Evolutionary conservation across 2,888 invertebrate genomes (phyloP).

Genomic region (Ephialtes manifestator): DNA sequence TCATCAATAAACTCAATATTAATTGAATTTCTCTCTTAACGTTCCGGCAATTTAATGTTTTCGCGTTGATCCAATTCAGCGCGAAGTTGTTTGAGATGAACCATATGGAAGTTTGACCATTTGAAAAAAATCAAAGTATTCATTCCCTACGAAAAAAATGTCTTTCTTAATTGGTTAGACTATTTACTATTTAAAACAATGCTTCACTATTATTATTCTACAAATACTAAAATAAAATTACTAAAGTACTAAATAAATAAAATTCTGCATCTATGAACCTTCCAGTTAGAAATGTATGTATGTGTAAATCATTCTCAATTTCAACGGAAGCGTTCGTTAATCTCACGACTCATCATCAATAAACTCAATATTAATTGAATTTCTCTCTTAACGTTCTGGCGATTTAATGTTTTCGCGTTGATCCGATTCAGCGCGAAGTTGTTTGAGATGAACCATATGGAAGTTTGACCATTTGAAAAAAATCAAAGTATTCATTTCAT

Average conservation of each 20-base stretch:
- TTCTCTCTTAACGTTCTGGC: background rate
- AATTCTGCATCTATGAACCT: too few relatives aligned
- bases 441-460: background rate
- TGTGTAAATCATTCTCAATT: background rate
- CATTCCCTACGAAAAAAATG: too few relatives aligned
- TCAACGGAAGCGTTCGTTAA: background rate
- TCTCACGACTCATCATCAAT: background rate
- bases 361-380: background rate
- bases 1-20: background rate
- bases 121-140: too few relatives aligned
- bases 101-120: too few relatives aligned
- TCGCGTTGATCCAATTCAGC: background rate
- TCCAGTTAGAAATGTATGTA: too few relatives aligned
- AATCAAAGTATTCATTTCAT: too few relatives aligned
- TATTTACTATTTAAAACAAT: too few relatives aligned
- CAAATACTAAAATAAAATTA: too few relatives aligned
- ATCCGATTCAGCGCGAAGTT: background rate
- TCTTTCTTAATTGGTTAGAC: too few relatives aligned
- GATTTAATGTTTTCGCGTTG: background rate
- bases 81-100: background rate
- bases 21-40: background rate
- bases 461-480: too few relatives aligned
- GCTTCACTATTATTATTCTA: too few relatives aligned
- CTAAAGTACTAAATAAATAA: too few relatives aligned
- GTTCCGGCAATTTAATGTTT: background rate